Evolutionary conservation across 2,113 vertebrate species (phyloP).

Genomic region (Bos javanicus): DNA sequence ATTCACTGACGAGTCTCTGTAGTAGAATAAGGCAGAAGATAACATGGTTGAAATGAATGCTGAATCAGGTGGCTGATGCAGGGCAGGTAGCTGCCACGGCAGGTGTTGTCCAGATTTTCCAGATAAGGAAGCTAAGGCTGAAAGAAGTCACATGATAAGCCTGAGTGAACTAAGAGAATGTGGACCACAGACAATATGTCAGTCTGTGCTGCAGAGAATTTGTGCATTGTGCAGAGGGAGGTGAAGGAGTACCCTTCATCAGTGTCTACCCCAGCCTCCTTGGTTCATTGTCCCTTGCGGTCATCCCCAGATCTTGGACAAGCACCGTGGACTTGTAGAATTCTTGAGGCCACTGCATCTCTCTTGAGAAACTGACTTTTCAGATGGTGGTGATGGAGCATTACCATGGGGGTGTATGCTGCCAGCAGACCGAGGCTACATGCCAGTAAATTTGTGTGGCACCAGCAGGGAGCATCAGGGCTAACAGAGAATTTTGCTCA

Average conservation of each 20-base stretch:
- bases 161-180: background rate
- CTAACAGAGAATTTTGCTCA: background rate
- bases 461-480: background rate
- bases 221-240: background rate
- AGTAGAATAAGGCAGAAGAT: background rate
- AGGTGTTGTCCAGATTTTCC: background rate
- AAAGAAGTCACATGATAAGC: background rate
- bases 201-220: background rate
- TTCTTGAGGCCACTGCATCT: background rate
- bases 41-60: background rate
- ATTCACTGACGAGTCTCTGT: background rate
- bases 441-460: background rate
- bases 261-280: background rate
- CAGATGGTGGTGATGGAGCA: background rate
- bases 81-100: background rate
- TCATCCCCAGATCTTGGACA: background rate
- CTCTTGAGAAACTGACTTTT: background rate
- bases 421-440: background rate
- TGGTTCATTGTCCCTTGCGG: background rate
- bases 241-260: background rate
- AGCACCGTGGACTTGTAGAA: background rate
- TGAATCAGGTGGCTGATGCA: background rate
- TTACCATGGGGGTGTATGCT: background rate
- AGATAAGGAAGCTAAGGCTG: background rate
- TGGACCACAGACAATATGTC: background rate